Evolutionary conservation across 1,140 invertebrate species (phyloP).

Genomic region (Euura saliciscinereae): DNA sequence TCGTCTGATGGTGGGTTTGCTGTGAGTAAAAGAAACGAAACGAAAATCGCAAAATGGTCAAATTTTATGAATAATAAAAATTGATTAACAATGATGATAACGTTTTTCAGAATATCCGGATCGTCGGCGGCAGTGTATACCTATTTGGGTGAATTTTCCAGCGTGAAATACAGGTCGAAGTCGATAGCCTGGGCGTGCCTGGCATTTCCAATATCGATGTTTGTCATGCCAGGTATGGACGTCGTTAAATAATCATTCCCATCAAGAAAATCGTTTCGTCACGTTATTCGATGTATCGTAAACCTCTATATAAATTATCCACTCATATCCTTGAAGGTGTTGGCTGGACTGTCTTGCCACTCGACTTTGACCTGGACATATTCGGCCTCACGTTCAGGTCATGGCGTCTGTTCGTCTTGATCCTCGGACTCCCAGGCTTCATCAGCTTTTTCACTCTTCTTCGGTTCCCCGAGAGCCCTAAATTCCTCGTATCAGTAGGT

Average conservation of each 20-base stretch:
- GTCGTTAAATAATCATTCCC: too few relatives aligned
- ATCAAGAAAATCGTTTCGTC: too few relatives aligned
- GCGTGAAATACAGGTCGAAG: conserved; percentile 9
- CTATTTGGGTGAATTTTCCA: conserved; percentile 21
- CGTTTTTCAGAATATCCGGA: conserved; percentile 18
- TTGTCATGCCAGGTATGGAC: conserved; percentile 10
- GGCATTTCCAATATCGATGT: conserved; percentile 8
- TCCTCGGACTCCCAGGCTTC: not conserved
- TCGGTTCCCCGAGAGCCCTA: not conserved
- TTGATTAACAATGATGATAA: too few relatives aligned
- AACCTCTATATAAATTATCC: too few relatives aligned
- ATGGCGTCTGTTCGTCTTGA: conserved; percentile 4
- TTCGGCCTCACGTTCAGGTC: not conserved
- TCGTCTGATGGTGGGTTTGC: conserved; percentile 26
- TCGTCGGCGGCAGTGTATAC: conserved; percentile 17
- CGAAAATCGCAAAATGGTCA: too few relatives aligned
- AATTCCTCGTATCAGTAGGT: not conserved
- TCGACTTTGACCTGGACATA: not conserved
- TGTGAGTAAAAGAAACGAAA: conserved; percentile 10
- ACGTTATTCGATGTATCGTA: too few relatives aligned
- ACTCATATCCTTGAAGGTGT: not conserved
- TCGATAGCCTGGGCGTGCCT: conserved; percentile 13
- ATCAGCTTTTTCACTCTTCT: not conserved
- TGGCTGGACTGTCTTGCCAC: not conserved
- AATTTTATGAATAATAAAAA: too few relatives aligned